These are phyloP conservation scores for Dioctria linearis DNA, from an alignment of 2,888 invertebrate genomes.

Conservation along the genomic window DNA sequence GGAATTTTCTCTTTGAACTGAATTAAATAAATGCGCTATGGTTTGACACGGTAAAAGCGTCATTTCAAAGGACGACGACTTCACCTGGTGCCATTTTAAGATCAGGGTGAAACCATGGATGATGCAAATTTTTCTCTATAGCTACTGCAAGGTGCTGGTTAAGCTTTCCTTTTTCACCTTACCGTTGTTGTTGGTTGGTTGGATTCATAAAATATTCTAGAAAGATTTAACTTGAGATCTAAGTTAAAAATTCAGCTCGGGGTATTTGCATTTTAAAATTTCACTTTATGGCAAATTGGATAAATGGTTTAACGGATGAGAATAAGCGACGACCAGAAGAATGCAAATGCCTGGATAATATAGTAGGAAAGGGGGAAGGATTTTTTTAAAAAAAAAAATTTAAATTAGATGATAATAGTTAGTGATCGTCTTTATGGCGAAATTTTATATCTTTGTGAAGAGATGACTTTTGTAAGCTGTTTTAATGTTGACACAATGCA, in stretches of 20 bases:
- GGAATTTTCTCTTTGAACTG: conserved; percentile 22
- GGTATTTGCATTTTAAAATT: conserved; percentile 40
- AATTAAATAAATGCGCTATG: conserved; percentile 38
- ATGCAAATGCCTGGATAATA: no score
- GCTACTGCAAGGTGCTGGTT: conserved; percentile 2
- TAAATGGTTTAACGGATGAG: conserved; percentile 31
- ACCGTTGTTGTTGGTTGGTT: not conserved
- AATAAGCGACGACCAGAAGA: conserved; percentile 1
- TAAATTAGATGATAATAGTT: no score
- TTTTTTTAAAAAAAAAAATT: no score
- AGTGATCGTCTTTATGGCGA: no score
- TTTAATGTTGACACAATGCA: no score
- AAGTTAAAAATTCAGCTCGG: conserved; percentile 7
- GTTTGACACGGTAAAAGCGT: conserved; percentile 18
- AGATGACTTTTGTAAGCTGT: no score
- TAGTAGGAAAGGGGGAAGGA: no score
- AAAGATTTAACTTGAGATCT: conserved; percentile 34
- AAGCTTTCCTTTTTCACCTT: not conserved
- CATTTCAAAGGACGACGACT: conserved; percentile 33
- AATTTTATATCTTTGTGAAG: no score
- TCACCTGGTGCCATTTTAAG: not conserved
- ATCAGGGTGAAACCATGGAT: conserved; percentile 15
- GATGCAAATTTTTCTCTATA: conserved; percentile 32
- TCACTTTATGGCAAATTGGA: conserved; percentile 42
- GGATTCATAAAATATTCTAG: conserved; percentile 35